Conservation (phyloP, 2,113 vertebrate species). For the Picathartes gymnocephalus region DNA sequence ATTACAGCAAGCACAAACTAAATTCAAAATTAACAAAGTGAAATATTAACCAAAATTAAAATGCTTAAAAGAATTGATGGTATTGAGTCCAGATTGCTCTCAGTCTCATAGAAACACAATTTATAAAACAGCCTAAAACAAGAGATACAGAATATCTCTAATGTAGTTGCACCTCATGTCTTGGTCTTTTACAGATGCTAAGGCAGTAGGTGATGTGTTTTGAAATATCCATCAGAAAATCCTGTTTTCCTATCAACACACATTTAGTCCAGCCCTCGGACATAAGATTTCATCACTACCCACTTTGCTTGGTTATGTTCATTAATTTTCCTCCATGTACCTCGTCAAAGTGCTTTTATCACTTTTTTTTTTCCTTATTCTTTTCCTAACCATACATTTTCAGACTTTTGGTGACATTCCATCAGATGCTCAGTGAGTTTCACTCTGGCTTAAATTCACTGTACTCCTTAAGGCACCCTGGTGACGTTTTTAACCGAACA, state of each 20-base stretch:
- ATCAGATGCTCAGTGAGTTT: background rate
- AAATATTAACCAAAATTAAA: background rate
- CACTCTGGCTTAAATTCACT: background rate
- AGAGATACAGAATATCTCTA: background rate
- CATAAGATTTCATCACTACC: background rate
- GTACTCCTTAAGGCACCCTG: fast-evolving
- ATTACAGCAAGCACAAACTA: background rate
- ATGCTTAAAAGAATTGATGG: background rate
- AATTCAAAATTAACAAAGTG: background rate
- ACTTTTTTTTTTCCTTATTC: background rate
- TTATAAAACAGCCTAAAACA: background rate
- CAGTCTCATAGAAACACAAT: background rate
- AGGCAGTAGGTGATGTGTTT: background rate
- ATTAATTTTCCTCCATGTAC: background rate
- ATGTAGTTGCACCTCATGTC: background rate
- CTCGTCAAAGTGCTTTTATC: background rate
- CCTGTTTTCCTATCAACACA: background rate
- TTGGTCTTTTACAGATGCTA: background rate
- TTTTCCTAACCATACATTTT: background rate
- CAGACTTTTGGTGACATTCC: background rate
- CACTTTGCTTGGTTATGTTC: background rate
- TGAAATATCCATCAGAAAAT: background rate
- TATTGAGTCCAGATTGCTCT: background rate
- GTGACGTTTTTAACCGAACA: fast-evolving
- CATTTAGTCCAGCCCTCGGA: background rate